phyloP scores from a whole-genome alignment of 2,888 invertebrate species.

The Ennomos erosarius region DNA sequence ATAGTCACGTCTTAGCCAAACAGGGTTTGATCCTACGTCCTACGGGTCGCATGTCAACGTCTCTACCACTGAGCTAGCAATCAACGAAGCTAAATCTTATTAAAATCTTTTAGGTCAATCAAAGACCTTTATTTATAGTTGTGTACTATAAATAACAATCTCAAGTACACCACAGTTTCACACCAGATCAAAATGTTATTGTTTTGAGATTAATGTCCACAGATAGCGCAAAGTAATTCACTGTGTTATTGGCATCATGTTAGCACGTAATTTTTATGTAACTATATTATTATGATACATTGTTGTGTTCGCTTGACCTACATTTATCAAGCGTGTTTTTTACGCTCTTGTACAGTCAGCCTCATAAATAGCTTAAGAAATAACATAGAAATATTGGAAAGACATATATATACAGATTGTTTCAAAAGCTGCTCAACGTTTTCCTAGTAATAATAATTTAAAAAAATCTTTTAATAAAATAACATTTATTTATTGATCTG shows the following conservation, averaged over 20 bases:
- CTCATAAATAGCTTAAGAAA: neutral
- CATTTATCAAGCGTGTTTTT: slow-evolving; percentile 7
- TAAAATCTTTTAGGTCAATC: slow-evolving; percentile 16
- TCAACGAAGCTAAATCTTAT: neutral
- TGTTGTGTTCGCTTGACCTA: slow-evolving; percentile 28
- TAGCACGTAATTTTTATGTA: slow-evolving; percentile 23
- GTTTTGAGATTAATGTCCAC: slow-evolving; percentile 32
- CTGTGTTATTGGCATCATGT: slow-evolving; percentile 23
- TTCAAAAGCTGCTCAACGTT: no score
- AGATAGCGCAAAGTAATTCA: slow-evolving; percentile 33
- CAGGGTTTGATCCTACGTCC: no score
- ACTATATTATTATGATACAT: slow-evolving; percentile 26
- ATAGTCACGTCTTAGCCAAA: no score
- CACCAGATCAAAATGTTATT: slow-evolving; percentile 32
- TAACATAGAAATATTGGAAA: neutral
- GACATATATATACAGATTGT: no score
- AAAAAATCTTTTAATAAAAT: no score
- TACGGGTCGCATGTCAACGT: no score
- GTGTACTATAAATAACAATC: slow-evolving; percentile 14
- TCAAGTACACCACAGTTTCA: slow-evolving; percentile 24
- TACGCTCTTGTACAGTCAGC: no score
- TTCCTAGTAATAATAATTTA: no score
- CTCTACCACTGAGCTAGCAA: no score
- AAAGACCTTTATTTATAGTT: slow-evolving; percentile 18
- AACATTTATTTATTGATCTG: no score